These are phyloP conservation scores for Schizothorax lantsangensis DNA, from an alignment of 2,797 vertebrate species.

Conservation along the genomic window DNA sequence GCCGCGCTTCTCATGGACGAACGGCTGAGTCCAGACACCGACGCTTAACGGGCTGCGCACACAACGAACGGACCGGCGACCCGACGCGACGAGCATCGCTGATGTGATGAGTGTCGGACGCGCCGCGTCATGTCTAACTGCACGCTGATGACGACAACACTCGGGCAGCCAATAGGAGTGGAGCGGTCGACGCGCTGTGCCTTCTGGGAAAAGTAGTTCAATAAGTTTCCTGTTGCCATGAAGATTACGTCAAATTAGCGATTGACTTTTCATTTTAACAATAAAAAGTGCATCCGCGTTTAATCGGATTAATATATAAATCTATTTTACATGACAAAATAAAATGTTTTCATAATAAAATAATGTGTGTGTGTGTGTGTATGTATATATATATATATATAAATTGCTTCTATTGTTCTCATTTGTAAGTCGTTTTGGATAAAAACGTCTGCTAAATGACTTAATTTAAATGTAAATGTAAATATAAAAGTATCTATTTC, in stretches of 20 bases:
- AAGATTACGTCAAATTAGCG: constrained; percentile 53
- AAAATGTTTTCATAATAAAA: background rate
- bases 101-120: constrained; percentile 59
- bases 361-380: no score
- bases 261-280: background rate
- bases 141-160: constrained; percentile 51
- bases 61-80: background rate
- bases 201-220: constrained; percentile 73
- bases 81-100: background rate
- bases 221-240: constrained; percentile 26
- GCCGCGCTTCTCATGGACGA: constrained; percentile 92
- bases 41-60: constrained; percentile 60
- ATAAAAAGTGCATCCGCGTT: background rate
- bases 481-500: no score
- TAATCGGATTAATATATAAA: background rate
- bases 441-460: no score
- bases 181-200: constrained; percentile 53
- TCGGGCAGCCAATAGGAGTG: constrained; percentile 69
- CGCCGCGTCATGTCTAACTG: constrained; percentile 66
- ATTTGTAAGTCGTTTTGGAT: no score
- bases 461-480: no score
- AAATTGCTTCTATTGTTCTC: no score
- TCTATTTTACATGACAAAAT: background rate
- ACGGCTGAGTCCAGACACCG: constrained; percentile 70
- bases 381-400: no score